A percentile compares a stretch with the other conserved stretches of the same genome.
These are phyloP conservation scores for Cardinalis cardinalis DNA, from an alignment of 2,113 vertebrate genomes.

Conservation along the genomic window DNA sequence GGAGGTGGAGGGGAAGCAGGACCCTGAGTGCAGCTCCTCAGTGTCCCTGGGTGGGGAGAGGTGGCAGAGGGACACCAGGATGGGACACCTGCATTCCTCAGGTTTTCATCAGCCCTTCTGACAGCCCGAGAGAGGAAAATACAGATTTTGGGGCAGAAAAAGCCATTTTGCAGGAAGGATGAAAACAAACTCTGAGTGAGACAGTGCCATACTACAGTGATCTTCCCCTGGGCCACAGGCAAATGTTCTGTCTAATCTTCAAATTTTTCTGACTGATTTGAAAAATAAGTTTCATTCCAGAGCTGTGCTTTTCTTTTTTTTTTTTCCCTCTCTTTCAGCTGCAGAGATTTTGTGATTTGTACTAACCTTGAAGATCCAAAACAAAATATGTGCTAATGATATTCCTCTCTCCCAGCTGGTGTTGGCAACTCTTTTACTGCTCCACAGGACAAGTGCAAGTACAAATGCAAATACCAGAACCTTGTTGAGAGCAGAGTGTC, in stretches of 20 bases:
- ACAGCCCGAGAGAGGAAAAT: background rate
- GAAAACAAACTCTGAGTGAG: background rate
- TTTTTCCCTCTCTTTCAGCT: background rate
- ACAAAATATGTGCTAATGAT: slow-evolving; percentile 69
- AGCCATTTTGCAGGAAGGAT: background rate
- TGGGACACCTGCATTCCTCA: background rate
- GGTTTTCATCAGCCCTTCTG: background rate
- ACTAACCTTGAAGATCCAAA: slow-evolving; percentile 66
- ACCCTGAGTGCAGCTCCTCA: background rate
- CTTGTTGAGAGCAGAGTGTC: slow-evolving; percentile 55
- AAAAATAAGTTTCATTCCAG: slow-evolving; percentile 26
- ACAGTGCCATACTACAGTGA: background rate
- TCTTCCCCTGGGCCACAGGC: background rate
- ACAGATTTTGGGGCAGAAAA: background rate
- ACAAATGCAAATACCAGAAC: slow-evolving; percentile 67
- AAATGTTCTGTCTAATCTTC: background rate
- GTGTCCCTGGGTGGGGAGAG: rapidly evolving
- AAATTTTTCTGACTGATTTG: background rate
- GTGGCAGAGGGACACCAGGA: background rate
- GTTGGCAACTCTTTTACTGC: slow-evolving; percentile 66
- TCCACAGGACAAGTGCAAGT: slow-evolving; percentile 59
- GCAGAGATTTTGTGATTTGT: slow-evolving; percentile 57
- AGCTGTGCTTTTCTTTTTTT: background rate
- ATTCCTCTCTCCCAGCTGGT: slow-evolving; percentile 67
- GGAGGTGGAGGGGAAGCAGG: rapidly evolving